Evolutionary conservation across 1,140 invertebrate species (phyloP), one percentile per base, ranked within the genome.

Genomic region (Latrodectus geometricus): DNA sequence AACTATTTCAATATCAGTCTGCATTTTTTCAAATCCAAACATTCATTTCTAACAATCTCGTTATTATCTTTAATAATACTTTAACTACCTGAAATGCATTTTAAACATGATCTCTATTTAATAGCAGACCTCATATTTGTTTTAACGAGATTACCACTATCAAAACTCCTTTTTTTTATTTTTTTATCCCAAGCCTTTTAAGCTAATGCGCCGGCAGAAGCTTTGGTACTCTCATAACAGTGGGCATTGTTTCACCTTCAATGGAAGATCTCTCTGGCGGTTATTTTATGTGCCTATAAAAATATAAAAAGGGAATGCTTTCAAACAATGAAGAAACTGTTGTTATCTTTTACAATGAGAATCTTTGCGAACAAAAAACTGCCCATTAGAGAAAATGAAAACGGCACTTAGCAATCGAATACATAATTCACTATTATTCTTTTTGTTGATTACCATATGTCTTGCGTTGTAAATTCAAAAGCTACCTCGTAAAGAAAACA

Each of bases 201-300:
- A 20, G 12, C 17, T 50, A 9, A 50, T 52, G 49, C 14, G 52
- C 7, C 50, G 15, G 17, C 7, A 17, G 9, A 50, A 15, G 48
- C 8, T 74, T 50, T 74, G n/a, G 49, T 52, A 14, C 15, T 7
- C 23, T 72, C 21, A 49, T 35, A 72, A 72, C 4, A 8, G 35
- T 72, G 12, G 35, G 35, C 21, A 69, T 20, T 21, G 17, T 20
- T 74, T 74, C 15, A n/a, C 17, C 17, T 52, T 8, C 49, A 50
- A 52, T n/a, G 48, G n/a, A 50, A 50, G 48, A 77, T 17, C 54
- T 56, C 52, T 21, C 50, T 77, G 52, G 54, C 20, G 56, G 23
- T 23, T 35, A n/a, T 79, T 79, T 79, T 66, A 79, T 66, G 76
- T n/a, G 15, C 23, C 61, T 15, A 79, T 79, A 79, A 79, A 79